phyloP scores from a whole-genome alignment of 2,888 invertebrate species.

The Rhimphoctona megacephalus region DNA sequence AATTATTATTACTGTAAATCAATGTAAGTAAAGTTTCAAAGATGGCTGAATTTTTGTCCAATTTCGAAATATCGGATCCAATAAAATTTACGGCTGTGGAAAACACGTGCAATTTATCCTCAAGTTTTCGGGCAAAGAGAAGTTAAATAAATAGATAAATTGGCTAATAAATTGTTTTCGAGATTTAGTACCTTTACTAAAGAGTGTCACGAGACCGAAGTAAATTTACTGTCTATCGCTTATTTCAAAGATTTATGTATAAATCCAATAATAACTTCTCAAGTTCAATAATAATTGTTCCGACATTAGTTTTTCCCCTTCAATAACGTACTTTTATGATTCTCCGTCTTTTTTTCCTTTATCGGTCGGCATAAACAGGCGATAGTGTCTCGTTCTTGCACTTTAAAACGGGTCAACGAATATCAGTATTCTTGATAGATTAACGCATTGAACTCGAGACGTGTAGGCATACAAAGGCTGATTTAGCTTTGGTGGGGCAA shows the following conservation, averaged over 20 bases:
- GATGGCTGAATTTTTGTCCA: no score
- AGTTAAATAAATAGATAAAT: no score
- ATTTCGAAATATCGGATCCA: no score
- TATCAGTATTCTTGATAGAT: slow-evolving; percentile 65
- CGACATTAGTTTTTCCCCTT: not conserved
- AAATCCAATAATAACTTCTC: not conserved
- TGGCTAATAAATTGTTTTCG: no score
- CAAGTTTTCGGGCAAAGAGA: no score
- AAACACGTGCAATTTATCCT: no score
- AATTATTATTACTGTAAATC: no score
- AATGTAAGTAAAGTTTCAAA: no score
- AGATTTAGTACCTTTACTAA: not conserved
- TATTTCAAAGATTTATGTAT: not conserved
- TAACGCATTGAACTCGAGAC: slow-evolving; percentile 33
- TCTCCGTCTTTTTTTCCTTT: slow-evolving; percentile 14
- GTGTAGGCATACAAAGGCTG: slow-evolving; percentile 29
- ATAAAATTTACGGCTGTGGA: no score
- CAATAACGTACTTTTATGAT: not conserved
- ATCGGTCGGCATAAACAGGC: slow-evolving; percentile 23
- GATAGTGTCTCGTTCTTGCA: slow-evolving; percentile 43
- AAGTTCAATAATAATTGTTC: slow-evolving; percentile 10
- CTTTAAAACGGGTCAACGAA: slow-evolving; percentile 61
- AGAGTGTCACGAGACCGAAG: not conserved
- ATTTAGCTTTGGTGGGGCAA: slow-evolving; percentile 3
- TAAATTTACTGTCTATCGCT: not conserved